Conservation (phyloP, 1,140 invertebrate species). For the Magallana angulata region DNA sequence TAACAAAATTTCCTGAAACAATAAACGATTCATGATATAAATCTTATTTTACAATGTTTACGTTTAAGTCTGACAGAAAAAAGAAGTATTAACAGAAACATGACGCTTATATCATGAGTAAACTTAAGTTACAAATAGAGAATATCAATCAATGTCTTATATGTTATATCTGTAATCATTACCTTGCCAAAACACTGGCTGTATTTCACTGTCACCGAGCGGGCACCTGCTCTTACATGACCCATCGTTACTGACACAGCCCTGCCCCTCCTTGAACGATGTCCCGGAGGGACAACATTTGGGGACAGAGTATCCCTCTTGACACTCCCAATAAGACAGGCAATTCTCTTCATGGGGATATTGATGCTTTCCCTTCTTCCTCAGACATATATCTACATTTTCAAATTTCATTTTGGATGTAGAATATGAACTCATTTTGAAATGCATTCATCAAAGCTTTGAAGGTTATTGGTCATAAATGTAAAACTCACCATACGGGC, state of each 20-base stretch:
- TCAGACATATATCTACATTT: constrained; percentile 46
- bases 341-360: constrained; percentile 47
- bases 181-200: constrained; percentile 44
- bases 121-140: not conserved
- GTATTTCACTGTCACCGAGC: not conserved
- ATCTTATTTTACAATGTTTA: no score
- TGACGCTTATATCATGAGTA: no score
- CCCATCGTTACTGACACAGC: constrained; percentile 39
- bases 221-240: constrained; percentile 23
- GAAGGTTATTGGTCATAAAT: no score
- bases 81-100: not conserved
- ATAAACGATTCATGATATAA: not conserved
- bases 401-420: not conserved
- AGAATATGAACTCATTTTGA: not conserved
- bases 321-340: constrained; percentile 52
- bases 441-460: not conserved
- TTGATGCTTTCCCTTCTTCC: constrained; percentile 36
- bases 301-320: constrained; percentile 41
- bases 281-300: constrained; percentile 48
- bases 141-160: not conserved
- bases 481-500: constrained; percentile 49
- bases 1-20: constrained; percentile 17
- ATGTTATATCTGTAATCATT: not conserved
- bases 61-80: not conserved
- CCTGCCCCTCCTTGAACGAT: constrained; percentile 43